Evolutionary conservation across 2,113 vertebrate genomes (phyloP), one percentile per base, ranked within the genome.

Genomic region (Rhinolophus ferrumequinum): DNA sequence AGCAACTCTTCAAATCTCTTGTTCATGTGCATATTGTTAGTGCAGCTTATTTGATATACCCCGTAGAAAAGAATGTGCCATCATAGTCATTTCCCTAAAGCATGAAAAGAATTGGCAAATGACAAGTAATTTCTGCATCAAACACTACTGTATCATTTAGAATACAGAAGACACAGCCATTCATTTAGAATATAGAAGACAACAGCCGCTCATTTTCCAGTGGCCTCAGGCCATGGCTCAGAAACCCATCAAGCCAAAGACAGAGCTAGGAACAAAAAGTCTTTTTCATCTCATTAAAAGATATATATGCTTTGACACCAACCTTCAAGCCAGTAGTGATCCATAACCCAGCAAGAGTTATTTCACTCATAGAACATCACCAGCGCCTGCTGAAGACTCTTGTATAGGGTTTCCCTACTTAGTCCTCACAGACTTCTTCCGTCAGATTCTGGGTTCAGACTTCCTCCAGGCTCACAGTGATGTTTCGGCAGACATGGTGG

Each of bases 101-200:
- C 91, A 35, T 80, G 86, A 95, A 80, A 85, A 62, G 84, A 93
- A 67, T 80, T 96, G 94, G 52, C 93, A 96, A 86, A 58, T 70
- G 83, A 85, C 54, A 69, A 95, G 60, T 80, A 75, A 73, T 73
- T 95, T 93, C 35, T 47, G 54, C 70, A 33, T 96, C 79, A 96
- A 70, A 90, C 38, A 52, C 0, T 26, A 77, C 33, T 1, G 18
- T 87, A 72, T 64, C 52, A 33, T 44, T 86, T 75, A 75, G 56
- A 69, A 60, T 80, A 44, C 35, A 54, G 85, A 93, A 79, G 58
- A 87, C 80, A 88, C 9, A 70, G 73, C 89, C 4, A 12, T 44
- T 84, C 26, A 41, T 86, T 93, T 73, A 30, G 56, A 69, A 60
- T 80, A 44, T 41, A 54, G 85, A 93, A 79, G 58, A 87, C 80